phyloP scores from a whole-genome alignment of 2,888 invertebrate genomes.

The Buathra laborator region DNA sequence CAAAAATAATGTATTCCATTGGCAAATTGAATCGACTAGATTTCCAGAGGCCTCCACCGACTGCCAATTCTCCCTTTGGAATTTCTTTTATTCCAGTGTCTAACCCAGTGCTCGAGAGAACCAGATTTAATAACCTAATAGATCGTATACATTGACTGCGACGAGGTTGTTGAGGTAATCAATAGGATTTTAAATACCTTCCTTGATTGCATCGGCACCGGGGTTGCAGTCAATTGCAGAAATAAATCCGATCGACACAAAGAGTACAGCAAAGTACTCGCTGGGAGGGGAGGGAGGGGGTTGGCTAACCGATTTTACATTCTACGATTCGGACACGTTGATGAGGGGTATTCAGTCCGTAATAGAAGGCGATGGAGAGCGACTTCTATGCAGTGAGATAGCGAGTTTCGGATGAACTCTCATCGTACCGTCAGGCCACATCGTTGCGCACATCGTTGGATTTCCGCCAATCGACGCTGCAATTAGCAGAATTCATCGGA shows the following conservation, averaged over 20 bases:
- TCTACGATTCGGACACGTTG: constrained; percentile 61
- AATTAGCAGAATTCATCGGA: constrained; percentile 82
- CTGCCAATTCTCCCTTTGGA: not conserved
- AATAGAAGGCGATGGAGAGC: constrained; percentile 53
- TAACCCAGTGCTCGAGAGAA: not conserved
- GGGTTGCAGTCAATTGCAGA: constrained; percentile 21
- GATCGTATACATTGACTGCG: not conserved
- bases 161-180: constrained; percentile 25
- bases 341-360: constrained; percentile 64
- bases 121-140: not conserved
- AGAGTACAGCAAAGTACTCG: constrained; percentile 24
- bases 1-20: constrained; percentile 14
- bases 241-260: constrained; percentile 8
- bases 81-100: not conserved
- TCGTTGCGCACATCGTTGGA: constrained; percentile 72
- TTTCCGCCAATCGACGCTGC: constrained; percentile 80
- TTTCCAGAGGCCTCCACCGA: not conserved
- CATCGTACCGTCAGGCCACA: constrained; percentile 52
- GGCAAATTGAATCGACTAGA: not conserved
- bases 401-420: constrained; percentile 58
- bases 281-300: no score
- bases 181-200: constrained; percentile 31
- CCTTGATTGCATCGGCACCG: constrained; percentile 31
- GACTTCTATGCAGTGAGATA: constrained; percentile 20
- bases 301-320: constrained; percentile 14